These are phyloP conservation scores for Galleria mellonella DNA, from an alignment of 1,140 invertebrate genomes.

Conservation along the genomic window DNA sequence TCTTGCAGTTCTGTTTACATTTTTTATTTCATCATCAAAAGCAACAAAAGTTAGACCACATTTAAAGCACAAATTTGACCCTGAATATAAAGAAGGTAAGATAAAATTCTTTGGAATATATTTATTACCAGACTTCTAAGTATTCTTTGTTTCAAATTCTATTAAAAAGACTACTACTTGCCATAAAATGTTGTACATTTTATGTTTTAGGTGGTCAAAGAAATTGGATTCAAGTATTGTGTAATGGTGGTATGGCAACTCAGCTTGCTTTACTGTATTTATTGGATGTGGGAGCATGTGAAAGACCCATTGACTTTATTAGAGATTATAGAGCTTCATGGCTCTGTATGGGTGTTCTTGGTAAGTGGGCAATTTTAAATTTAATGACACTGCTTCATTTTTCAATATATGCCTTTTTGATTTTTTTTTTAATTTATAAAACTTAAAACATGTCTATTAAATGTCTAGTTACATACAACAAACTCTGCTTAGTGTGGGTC, in stretches of 20 bases:
- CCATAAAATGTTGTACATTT: too few relatives aligned
- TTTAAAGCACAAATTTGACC: conserved; percentile 84
- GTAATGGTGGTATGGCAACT: conserved; percentile 91
- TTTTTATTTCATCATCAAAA: conserved; percentile 88
- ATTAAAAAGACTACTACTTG: too few relatives aligned
- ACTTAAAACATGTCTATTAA: too few relatives aligned
- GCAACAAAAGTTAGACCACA: conserved; percentile 85
- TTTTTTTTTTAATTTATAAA: too few relatives aligned
- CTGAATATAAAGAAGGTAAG: conserved; percentile 86
- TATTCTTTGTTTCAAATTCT: too few relatives aligned
- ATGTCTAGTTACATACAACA: too few relatives aligned
- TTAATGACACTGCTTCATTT: too few relatives aligned
- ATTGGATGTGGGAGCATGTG: conserved; percentile 85
- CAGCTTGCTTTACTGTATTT: conserved; percentile 87
- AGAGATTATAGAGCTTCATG: conserved; percentile 87
- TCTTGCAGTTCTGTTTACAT: conserved; percentile 81
- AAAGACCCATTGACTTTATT: conserved; percentile 86
- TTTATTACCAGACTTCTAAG: conserved; percentile 8
- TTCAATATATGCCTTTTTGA: too few relatives aligned
- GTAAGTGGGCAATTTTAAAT: conserved; percentile 49
- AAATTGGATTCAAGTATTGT: conserved; percentile 93
- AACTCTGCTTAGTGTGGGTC: too few relatives aligned
- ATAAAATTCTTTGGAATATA: conserved; percentile 4
- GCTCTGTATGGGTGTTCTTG: conserved; percentile 86
- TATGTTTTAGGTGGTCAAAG: conserved; percentile 82